Conservation (phyloP, 53 echinoderm and acorn worm species). For the Echinometra lucunter region DNA sequence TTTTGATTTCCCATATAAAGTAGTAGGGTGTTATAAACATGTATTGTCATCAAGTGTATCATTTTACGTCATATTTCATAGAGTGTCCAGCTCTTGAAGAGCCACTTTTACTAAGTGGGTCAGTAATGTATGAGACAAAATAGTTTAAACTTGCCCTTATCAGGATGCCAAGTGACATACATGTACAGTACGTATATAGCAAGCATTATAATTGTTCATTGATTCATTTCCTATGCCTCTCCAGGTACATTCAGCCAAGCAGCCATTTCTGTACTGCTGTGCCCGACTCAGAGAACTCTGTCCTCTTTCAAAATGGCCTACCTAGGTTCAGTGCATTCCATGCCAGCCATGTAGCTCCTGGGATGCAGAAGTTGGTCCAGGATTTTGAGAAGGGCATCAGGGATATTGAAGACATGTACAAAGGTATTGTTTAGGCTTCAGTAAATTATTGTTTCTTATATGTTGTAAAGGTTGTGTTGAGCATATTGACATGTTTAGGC, state of each 20-base stretch:
- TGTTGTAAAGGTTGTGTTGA: not conserved
- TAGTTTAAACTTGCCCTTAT: no score
- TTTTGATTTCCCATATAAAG: no score
- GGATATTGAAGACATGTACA: conserved; percentile 71
- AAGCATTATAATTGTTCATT: not conserved
- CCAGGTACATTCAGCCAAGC: conserved; percentile 8
- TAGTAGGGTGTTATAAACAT: no score
- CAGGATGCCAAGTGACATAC: no score
- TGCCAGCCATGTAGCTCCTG: conserved; percentile 83
- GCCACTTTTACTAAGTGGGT: no score
- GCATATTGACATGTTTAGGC: no score
- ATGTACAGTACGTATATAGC: no score
- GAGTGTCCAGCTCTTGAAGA: no score
- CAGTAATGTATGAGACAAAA: no score
- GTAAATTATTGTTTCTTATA: not conserved
- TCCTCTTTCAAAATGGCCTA: conserved; percentile 80
- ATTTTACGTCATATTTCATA: no score
- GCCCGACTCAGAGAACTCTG: conserved; percentile 76
- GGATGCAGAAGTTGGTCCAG: conserved; percentile 73
- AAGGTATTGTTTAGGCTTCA: not conserved
- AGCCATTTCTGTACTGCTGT: conserved; percentile 43
- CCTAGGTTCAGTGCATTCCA: conserved; percentile 80
- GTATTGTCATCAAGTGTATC: no score
- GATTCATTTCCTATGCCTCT: not conserved
- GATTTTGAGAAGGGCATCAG: conserved; percentile 79